A percentile compares a stretch with the other conserved stretches of the same genome.
These are phyloP conservation scores for Platygyra sinensis DNA, from an alignment of 64 coral and sea anemone species.

Conservation along the genomic window DNA sequence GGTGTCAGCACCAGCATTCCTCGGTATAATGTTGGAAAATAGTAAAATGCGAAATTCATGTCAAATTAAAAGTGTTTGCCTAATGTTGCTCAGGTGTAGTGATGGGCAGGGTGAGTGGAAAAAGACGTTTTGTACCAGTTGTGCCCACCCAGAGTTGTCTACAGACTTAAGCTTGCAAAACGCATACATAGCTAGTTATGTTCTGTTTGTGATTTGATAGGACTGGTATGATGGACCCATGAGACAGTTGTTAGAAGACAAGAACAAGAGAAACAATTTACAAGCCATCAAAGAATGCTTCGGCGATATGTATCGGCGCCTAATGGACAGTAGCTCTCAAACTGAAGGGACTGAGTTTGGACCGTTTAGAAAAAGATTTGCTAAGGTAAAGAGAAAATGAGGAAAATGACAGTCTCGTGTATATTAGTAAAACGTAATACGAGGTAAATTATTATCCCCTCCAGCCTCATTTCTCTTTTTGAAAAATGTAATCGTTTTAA, in stretches of 20 bases:
- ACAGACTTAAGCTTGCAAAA: too few relatives aligned
- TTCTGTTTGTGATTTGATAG: not conserved
- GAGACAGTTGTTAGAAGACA: slow-evolving; percentile 42
- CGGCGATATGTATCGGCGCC: slow-evolving; percentile 47
- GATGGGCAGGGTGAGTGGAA: too few relatives aligned
- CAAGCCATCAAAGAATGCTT: slow-evolving; percentile 56
- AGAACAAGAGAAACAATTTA: slow-evolving; percentile 1
- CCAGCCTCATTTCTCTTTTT: too few relatives aligned
- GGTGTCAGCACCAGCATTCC: too few relatives aligned
- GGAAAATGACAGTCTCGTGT: not conserved
- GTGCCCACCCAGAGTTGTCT: too few relatives aligned
- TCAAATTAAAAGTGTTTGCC: too few relatives aligned
- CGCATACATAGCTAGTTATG: not conserved
- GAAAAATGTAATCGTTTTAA: too few relatives aligned
- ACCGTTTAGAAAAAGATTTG: slow-evolving; percentile 75
- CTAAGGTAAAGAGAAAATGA: slow-evolving; percentile 50
- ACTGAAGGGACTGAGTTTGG: slow-evolving; percentile 64
- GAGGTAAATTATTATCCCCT: too few relatives aligned
- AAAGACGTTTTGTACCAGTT: too few relatives aligned
- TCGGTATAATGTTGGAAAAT: too few relatives aligned
- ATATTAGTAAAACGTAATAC: not conserved
- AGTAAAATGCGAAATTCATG: too few relatives aligned
- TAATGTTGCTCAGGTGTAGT: too few relatives aligned
- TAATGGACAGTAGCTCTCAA: slow-evolving; percentile 64
- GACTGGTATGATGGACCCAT: slow-evolving; percentile 57